A percentile compares a stretch with the other conserved stretches of the same genome.
phyloP scores from a whole-genome alignment of 2,888 invertebrate genomes.

The Tiliacea citrago region DNA sequence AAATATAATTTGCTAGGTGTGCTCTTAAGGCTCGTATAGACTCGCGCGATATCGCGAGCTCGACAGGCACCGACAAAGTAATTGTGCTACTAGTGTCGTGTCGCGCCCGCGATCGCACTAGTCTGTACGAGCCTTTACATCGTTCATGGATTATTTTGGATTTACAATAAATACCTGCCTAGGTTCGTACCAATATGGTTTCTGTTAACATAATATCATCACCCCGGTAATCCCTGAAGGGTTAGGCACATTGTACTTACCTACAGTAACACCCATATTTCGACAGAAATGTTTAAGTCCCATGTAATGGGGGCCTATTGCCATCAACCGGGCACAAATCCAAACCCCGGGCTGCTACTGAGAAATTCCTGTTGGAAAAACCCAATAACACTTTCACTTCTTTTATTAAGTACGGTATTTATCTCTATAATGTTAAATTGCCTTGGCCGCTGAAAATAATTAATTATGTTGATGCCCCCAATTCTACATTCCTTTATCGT shows the following conservation, averaged over 20 bases:
- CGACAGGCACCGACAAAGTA: too few relatives aligned
- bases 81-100: too few relatives aligned
- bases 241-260: not conserved
- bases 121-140: too few relatives aligned
- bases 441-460: not conserved
- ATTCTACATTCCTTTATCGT: conserved; percentile 12
- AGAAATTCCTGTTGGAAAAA: not conserved
- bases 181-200: not conserved
- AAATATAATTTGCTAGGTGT: conserved; percentile 39
- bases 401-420: not conserved
- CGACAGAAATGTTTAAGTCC: not conserved
- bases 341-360: not conserved
- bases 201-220: not conserved
- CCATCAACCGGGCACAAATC: not conserved
- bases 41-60: too few relatives aligned
- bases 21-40: too few relatives aligned
- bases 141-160: conserved; percentile 38
- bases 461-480: not conserved
- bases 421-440: not conserved
- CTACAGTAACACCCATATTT: not conserved
- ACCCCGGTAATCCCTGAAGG: not conserved
- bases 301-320: not conserved
- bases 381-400: not conserved
- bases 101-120: too few relatives aligned
- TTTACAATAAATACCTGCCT: not conserved